Evolutionary conservation across 2,113 vertebrate genomes (phyloP), one percentile per base, ranked within the genome.

Genomic region (Ictalurus punctatus): DNA sequence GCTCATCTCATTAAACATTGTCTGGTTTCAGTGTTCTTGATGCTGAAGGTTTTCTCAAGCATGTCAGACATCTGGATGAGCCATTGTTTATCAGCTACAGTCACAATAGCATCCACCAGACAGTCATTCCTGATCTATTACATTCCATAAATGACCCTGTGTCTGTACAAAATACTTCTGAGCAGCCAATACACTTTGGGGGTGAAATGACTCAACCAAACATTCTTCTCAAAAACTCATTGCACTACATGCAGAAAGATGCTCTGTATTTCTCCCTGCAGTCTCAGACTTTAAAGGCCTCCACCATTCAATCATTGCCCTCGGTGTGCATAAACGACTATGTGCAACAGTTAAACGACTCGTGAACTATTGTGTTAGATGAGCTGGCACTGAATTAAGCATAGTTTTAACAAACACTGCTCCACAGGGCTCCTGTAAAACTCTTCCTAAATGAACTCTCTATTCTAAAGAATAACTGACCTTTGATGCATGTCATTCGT

Each of bases 401-500:
- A 48, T 87, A 76, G 13, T 83, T 86, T 84, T 88, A 78, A 83
- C 84, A 85, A 87, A 88, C 83, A 34, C 73, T 40, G 30, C n/a
- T 85, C 83, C 59, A 16, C 84, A 52, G 84, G 83, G 58, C 83
- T 91, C 93, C 95, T 94, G 91, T 95, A 92, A 95, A 95, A 95
- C 90, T 81, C 90, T 93, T 93, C 93, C 91, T 65, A 93, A 93
- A 95, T 93, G 92, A 94, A 93, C 92, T 93, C 92, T 88, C 92
- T 92, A 6, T 84, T 89, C 83, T 85, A 93, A 90, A 90, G 86
- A 88, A 74, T 48, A 84, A 94, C 93, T 93, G 92, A 91, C 93
- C 93, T 97, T 95, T 96, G 95, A 97, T 92, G 92, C 93, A 92
- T 93, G 93, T 89, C 89, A 95, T 97, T 96, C 96, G 96, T 97